Conservation (phyloP, 2,888 invertebrate species). For the Zaprionus bogoriensis region DNA sequence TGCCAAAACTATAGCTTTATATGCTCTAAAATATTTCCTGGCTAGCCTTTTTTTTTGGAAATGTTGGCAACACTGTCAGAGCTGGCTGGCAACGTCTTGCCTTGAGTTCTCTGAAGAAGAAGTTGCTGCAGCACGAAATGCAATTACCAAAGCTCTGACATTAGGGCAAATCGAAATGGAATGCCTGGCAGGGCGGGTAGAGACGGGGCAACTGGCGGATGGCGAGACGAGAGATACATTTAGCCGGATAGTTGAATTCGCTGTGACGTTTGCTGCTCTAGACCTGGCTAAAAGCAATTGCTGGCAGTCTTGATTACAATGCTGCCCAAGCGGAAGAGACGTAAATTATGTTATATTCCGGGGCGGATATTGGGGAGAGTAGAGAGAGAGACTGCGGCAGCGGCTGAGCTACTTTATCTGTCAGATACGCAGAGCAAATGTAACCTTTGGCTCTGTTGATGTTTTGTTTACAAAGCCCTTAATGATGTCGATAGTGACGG, state of each 20-base stretch:
- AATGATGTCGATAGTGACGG: conserved; percentile 10
- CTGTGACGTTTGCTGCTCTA: conserved; percentile 22
- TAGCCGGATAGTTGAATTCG: conserved; percentile 35
- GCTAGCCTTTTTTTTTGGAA: no score
- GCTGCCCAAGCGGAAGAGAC: conserved; percentile 71
- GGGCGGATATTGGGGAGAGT: conserved; percentile 47
- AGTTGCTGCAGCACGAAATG: conserved; percentile 74
- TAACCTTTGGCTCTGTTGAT: conserved; percentile 34
- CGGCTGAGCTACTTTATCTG: conserved; percentile 24
- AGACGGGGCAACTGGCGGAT: background rate
- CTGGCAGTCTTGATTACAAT: conserved; percentile 52
- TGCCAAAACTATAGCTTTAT: no score
- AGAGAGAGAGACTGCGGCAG: background rate
- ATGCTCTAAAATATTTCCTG: no score
- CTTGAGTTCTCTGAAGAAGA: conserved; percentile 11
- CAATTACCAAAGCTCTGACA: conserved; percentile 73
- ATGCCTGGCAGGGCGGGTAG: background rate
- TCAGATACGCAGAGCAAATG: conserved; percentile 17
- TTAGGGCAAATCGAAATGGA: conserved; percentile 62
- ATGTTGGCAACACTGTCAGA: background rate
- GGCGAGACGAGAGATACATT: conserved; percentile 24
- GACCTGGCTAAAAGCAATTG: conserved; percentile 30
- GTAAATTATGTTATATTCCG: conserved; percentile 63
- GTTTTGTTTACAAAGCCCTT: conserved; percentile 17
- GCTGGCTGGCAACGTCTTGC: background rate